Percentiles rank a stretch among this genome's conserved stretches.
Conservation (phyloP, 2,888 invertebrate genomes). For the Volucella zonaria region DNA sequence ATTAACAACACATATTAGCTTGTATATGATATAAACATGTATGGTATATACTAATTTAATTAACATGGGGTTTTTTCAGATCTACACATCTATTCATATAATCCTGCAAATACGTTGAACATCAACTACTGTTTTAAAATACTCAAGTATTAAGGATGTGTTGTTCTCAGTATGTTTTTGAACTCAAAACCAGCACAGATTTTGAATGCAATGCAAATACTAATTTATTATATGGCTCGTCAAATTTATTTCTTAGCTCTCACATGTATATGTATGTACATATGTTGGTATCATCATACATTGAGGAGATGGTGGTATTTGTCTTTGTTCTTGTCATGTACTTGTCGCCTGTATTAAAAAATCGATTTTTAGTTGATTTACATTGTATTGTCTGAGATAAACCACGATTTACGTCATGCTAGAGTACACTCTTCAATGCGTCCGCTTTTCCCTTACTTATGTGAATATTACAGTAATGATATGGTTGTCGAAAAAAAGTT, state of each 20-base stretch:
- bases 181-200: slow-evolving; percentile 39
- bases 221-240: slow-evolving; percentile 52
- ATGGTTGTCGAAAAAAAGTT: slow-evolving; percentile 32
- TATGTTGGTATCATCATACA: slow-evolving; percentile 26
- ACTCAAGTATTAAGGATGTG: too few relatives aligned
- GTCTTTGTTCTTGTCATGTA: slow-evolving; percentile 72
- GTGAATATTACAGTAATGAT: slow-evolving; percentile 51
- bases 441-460: slow-evolving; percentile 52
- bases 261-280: background rate
- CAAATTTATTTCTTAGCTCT: slow-evolving; percentile 49
- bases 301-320: slow-evolving; percentile 70
- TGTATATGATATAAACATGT: too few relatives aligned
- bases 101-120: too few relatives aligned
- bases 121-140: too few relatives aligned
- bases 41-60: too few relatives aligned
- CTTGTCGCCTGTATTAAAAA: slow-evolving; percentile 73
- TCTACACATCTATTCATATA: too few relatives aligned
- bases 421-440: slow-evolving; percentile 76
- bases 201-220: slow-evolving; percentile 69
- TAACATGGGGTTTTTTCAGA: too few relatives aligned
- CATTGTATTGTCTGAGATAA: slow-evolving; percentile 81
- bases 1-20: too few relatives aligned
- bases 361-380: slow-evolving; percentile 80
- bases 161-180: slow-evolving; percentile 40
- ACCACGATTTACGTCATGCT: slow-evolving; percentile 81